These are phyloP conservation scores for Muscicapa striata DNA, from an alignment of 2,797 vertebrate genomes.

Conservation along the genomic window DNA sequence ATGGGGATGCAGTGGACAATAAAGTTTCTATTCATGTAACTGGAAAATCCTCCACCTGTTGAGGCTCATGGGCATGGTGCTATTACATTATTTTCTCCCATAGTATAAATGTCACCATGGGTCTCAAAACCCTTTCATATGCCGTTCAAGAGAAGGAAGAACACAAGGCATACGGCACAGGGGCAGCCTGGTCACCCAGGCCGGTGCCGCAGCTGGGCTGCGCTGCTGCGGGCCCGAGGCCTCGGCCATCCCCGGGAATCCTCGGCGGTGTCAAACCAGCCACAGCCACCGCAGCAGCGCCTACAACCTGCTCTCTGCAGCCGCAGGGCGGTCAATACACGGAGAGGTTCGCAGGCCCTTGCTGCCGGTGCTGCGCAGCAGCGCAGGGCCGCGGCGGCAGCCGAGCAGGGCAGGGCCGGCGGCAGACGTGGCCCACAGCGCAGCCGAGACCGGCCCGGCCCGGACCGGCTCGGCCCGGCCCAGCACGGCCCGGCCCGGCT, in stretches of 20 bases:
- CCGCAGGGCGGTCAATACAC: accelerated
- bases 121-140: accelerated
- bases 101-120: accelerated
- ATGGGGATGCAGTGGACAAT: accelerated
- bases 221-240: neutral
- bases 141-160: accelerated
- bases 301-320: accelerated
- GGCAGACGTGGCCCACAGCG: neutral
- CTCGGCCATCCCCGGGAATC: neutral
- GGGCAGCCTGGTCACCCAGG: accelerated
- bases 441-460: neutral
- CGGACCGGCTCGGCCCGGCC: neutral
- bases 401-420: neutral
- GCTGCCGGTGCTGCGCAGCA: accelerated
- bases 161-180: accelerated
- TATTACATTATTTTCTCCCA: neutral
- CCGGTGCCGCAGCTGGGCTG: neutral
- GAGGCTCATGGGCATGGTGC: neutral
- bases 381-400: neutral
- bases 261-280: accelerated
- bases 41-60: neutral
- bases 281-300: neutral
- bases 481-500: no score
- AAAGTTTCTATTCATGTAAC: neutral
- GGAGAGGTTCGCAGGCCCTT: accelerated